Percentiles rank a stretch among this genome's conserved stretches.
Evolutionary conservation across 2,888 invertebrate species (phyloP).

Genomic region (Tethea ocularis): DNA sequence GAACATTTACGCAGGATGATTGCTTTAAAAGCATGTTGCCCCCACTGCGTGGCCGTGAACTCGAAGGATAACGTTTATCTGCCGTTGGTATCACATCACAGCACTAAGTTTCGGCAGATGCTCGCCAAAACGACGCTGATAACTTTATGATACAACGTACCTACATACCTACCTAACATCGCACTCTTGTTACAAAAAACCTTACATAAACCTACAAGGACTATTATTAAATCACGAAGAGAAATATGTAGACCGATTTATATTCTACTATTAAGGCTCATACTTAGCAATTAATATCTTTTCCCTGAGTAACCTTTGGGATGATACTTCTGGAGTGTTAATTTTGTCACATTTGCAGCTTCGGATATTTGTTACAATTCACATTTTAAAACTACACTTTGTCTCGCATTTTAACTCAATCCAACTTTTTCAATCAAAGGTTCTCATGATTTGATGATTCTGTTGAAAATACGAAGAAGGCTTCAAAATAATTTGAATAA

Average conservation of each 20-base stretch:
- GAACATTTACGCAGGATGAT: conserved; percentile 53
- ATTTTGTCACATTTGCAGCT: too few relatives aligned
- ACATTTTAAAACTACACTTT: too few relatives aligned
- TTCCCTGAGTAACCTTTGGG: neutral
- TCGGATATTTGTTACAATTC: too few relatives aligned
- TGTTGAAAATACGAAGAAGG: too few relatives aligned
- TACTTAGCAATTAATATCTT: neutral
- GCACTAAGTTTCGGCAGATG: conserved; percentile 73
- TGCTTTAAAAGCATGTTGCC: conserved; percentile 45
- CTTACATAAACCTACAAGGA: neutral
- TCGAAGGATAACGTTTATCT: conserved; percentile 65
- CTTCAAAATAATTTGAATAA: too few relatives aligned
- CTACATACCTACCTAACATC: conserved; percentile 17
- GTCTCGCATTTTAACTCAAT: too few relatives aligned
- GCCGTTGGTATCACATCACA: conserved; percentile 57
- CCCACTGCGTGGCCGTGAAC: conserved; percentile 68
- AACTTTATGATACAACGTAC: conserved; percentile 43
- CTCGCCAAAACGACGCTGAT: conserved; percentile 64
- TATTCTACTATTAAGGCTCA: neutral
- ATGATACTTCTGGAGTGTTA: neutral
- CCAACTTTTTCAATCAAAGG: too few relatives aligned
- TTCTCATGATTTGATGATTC: too few relatives aligned
- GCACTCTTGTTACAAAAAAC: conserved; percentile 12
- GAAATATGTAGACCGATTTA: neutral
- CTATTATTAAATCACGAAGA: neutral